A percentile compares a stretch with the other conserved stretches of the same genome.
Conservation (phyloP, 1,140 invertebrate species). For the Drosophila sturtevanti region DNA sequence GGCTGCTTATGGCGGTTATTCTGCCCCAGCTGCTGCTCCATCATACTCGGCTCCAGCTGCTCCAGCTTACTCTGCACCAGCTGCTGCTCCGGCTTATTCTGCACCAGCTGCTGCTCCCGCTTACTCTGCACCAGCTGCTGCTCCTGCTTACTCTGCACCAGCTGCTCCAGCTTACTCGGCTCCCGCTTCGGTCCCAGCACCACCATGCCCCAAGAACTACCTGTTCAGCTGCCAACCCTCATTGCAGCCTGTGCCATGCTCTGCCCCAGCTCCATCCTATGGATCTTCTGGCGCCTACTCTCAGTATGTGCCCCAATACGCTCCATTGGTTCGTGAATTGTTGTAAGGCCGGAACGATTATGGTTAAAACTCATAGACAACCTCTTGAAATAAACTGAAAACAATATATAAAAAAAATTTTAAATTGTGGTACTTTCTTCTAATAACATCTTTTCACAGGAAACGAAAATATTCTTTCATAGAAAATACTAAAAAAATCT, state of each 20-base stretch:
- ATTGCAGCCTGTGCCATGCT: conserved; percentile 71
- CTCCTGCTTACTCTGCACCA: conserved; percentile 34
- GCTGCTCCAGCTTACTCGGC: conserved; percentile 48
- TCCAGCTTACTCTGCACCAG: conserved; percentile 33
- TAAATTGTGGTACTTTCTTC: not conserved
- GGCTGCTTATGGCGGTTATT: conserved; percentile 60
- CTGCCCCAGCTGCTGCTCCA: conserved; percentile 36
- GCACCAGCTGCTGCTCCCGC: conserved; percentile 31
- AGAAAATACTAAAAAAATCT: too few species aligned
- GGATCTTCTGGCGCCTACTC: conserved; percentile 66
- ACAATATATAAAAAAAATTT: conserved; percentile 14
- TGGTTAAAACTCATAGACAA: not conserved
- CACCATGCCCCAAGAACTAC: conserved; percentile 77
- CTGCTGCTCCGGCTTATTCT: conserved; percentile 1
- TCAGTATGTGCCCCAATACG: conserved; percentile 67
- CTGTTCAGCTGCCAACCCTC: conserved; percentile 80
- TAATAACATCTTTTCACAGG: not conserved
- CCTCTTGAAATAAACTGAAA: conserved; percentile 48
- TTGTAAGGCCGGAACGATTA: conserved; percentile 26
- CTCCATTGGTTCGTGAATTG: conserved; percentile 63
- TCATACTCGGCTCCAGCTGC: conserved; percentile 21
- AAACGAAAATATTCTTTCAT: not conserved
- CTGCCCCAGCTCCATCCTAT: conserved; percentile 54
- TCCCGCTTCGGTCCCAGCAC: conserved; percentile 57
- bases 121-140: conserved; percentile 43